phyloP scores from a whole-genome alignment of 1,140 invertebrate genomes.

The Hycleus cichorii region DNA sequence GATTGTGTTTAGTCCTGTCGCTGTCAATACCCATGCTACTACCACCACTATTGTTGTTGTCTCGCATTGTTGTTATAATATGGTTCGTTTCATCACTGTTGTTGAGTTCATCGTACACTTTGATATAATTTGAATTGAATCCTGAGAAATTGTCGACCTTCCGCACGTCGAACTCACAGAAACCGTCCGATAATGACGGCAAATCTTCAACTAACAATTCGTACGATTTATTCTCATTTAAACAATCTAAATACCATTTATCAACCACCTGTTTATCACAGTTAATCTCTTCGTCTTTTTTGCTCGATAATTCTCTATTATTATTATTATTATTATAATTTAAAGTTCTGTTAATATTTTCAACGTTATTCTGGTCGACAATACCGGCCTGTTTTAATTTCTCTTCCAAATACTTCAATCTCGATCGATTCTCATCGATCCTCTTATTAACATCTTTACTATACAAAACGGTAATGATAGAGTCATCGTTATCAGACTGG shows the following conservation, averaged over 20 bases:
- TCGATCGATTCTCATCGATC: conserved; percentile 22
- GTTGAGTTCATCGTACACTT: conserved; percentile 34
- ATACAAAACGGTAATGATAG: conserved; percentile 10
- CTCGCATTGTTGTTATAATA: conserved; percentile 14
- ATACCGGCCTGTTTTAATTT: conserved; percentile 34
- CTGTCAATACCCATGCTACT: conserved; percentile 41
- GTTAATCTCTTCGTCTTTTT: not conserved
- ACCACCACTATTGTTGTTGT: conserved; percentile 1
- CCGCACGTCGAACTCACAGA: conserved; percentile 35
- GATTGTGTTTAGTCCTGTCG: conserved; percentile 35
- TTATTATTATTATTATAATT: not conserved
- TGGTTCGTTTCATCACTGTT: conserved; percentile 19
- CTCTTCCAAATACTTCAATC: conserved; percentile 32
- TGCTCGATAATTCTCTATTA: not conserved
- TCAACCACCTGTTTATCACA: conserved; percentile 21
- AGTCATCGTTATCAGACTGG: not conserved
- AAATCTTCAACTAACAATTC: not conserved
- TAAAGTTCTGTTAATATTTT: conserved; percentile 1
- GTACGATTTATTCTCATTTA: not conserved
- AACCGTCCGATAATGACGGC: not conserved
- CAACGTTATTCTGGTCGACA: conserved; percentile 16
- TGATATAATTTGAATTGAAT: conserved; percentile 17
- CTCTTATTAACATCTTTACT: conserved; percentile 33
- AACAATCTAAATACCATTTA: conserved; percentile 1
- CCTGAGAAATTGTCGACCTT: conserved; percentile 18